A percentile compares a stretch with the other conserved stretches of the same genome.
These are phyloP conservation scores for Scrobipalpa atriplicella DNA, from an alignment of 2,888 invertebrate species.

Conservation along the genomic window DNA sequence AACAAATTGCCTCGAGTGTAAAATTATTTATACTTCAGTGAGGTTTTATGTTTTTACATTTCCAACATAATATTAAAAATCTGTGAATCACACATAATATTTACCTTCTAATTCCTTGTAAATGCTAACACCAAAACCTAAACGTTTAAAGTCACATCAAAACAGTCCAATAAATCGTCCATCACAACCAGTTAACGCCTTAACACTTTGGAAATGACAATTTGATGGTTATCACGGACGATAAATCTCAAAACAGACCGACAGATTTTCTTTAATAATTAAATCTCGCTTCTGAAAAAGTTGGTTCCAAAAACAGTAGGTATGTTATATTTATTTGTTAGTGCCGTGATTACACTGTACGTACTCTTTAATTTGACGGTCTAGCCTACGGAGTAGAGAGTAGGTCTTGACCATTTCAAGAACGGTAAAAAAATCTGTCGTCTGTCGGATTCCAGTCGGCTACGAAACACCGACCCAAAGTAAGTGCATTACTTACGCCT, in stretches of 20 bases:
- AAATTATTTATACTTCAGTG: neutral
- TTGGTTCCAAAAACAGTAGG: no score
- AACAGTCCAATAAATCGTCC: neutral
- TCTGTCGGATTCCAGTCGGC: neutral
- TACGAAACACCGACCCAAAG: neutral
- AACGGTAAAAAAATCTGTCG: constrained; percentile 2
- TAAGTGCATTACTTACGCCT: constrained; percentile 85
- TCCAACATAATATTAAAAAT: neutral
- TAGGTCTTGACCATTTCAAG: neutral
- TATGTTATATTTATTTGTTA: no score
- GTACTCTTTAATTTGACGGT: no score
- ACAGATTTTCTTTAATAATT: constrained; percentile 8
- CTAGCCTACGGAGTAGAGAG: neutral
- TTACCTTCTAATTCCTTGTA: constrained; percentile 16
- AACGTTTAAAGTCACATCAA: constrained; percentile 15
- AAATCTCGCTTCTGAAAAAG: neutral
- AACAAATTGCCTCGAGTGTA: neutral
- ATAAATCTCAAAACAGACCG: neutral
- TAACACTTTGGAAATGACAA: constrained; percentile 3
- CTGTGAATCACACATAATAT: neutral
- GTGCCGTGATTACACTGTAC: no score
- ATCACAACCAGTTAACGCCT: constrained; percentile 2
- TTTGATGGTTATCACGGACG: constrained; percentile 8
- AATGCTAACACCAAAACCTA: constrained; percentile 14
- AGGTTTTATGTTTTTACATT: neutral